Base-by-base conservation (phyloP, 2,888 invertebrate species). In the Drosophila paramelanica region DNA sequence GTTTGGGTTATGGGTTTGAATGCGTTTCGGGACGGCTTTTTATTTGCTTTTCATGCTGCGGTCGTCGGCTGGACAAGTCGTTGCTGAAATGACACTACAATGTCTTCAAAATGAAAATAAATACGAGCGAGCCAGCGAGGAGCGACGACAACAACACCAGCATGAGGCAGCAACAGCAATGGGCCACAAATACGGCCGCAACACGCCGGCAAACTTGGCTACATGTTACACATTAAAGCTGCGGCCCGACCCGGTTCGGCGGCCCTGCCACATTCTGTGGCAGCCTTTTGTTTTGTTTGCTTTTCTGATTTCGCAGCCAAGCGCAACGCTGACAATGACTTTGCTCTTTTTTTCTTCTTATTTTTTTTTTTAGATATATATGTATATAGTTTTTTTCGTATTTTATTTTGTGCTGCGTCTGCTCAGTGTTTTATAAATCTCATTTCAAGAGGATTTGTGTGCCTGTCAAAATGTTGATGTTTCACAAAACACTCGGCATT, bases 91-190 rank as follows among this genome's bases (percentile, higher is more conserved):
- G 85, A 86, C 85, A 89, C 90, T 86, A 88, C 84, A 90, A 83
- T 76, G 90, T 88, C 86, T 88, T 80, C 72, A 70, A 89, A 86
- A 89, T 89, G 89, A 86, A 86, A 91, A 91, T 90, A 90, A 90
- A 89, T 85, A 87, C 88, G 81, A 75, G 61, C 71, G 45, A 65
- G 13, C 51, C 53, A 39, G 53, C 46, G 27, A 27, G 27, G 27
- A 31, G 31, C 31, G 31, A 31, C 31, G 50, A 66, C 42, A 17
- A 31, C 41, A 39, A 17, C 72, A 64, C 60, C 69, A 71, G 67
- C 65, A 50, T 52, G 49, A 49, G 52, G 27, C 49, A 46, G 10
- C 56, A 52, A 31, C 45, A 55, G 57, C 55, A 70, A 60, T 52
- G 56, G 55, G 59, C 73, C 50, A 45, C 72, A 65, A 57, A 59